phyloP scores from a whole-genome alignment of 2,888 invertebrate species.

The Drosophila diplacantha region DNA sequence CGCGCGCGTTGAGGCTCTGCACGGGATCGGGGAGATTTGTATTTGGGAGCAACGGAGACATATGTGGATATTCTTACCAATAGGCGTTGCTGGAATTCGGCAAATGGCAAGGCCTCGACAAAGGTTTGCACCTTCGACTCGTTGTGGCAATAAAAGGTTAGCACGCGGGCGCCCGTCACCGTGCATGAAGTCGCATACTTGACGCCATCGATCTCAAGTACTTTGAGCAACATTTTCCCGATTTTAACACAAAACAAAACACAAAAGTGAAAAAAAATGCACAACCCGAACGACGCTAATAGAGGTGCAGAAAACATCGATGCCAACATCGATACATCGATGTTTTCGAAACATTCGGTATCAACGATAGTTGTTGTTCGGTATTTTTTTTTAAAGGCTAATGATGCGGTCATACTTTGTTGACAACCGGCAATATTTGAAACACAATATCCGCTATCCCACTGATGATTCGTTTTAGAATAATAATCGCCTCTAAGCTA shows the following conservation, averaged over 20 bases:
- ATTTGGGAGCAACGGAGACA: neutral
- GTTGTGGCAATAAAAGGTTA: constrained; percentile 36
- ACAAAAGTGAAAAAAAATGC: neutral
- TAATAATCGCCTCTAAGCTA: no score
- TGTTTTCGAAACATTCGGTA: no score
- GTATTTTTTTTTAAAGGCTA: no score
- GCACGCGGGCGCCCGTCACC: neutral
- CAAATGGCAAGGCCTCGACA: constrained; percentile 38
- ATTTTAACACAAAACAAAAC: neutral
- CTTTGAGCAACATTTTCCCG: constrained; percentile 7
- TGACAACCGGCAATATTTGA: no score
- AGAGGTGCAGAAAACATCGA: no score
- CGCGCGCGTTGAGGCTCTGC: constrained; percentile 67
- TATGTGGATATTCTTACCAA: constrained; percentile 20
- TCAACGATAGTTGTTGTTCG: no score
- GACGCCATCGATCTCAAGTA: constrained; percentile 3
- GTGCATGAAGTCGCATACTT: constrained; percentile 11
- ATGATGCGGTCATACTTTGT: no score
- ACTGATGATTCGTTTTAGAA: no score
- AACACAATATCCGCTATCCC: no score
- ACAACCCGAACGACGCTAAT: neutral
- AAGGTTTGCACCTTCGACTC: constrained; percentile 25
- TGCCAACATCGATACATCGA: no score
- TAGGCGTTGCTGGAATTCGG: constrained; percentile 41
- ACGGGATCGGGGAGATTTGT: no score